Percentiles rank a stretch among this genome's conserved stretches.
Evolutionary conservation across 1,140 invertebrate genomes (phyloP).

Genomic region (Pectinophora gossypiella): DNA sequence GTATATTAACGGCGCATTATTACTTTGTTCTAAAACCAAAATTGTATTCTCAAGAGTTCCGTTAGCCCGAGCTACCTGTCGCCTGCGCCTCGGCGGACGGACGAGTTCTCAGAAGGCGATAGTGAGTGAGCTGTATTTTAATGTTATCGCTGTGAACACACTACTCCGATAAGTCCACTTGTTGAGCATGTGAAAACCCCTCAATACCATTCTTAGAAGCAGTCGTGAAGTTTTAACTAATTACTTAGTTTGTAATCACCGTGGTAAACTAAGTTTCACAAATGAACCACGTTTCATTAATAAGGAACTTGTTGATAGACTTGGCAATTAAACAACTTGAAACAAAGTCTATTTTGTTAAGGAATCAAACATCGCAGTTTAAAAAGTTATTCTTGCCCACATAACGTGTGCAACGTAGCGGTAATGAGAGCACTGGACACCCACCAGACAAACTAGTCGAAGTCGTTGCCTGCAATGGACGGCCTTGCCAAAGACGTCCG

Average conservation of each 20-base stretch:
- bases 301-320: neutral
- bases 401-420: neutral
- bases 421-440: neutral
- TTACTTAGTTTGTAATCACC: constrained; percentile 23
- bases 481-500: constrained; percentile 40
- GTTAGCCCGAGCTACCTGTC: constrained; percentile 65
- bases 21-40: constrained; percentile 44
- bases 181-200: constrained; percentile 42
- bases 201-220: constrained; percentile 42
- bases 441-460: neutral
- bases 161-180: constrained; percentile 57
- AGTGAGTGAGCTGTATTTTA: constrained; percentile 54
- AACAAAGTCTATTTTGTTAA: too few species aligned
- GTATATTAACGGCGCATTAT: constrained; percentile 37
- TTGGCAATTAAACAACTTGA: too few species aligned
- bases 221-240: constrained; percentile 41
- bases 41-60: constrained; percentile 55
- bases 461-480: constrained; percentile 17
- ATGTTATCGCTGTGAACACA: constrained; percentile 66
- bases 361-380: too few species aligned
- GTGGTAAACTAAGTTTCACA: neutral
- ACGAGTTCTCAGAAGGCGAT: constrained; percentile 62
- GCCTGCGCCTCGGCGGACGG: constrained; percentile 31
- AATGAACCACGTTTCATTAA: too few species aligned
- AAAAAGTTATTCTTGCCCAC: too few species aligned